A percentile compares a stretch with the other conserved stretches of the same genome.
Conservation (phyloP, 2,888 invertebrate species). For the Marasmarcha lunaedactyla region DNA sequence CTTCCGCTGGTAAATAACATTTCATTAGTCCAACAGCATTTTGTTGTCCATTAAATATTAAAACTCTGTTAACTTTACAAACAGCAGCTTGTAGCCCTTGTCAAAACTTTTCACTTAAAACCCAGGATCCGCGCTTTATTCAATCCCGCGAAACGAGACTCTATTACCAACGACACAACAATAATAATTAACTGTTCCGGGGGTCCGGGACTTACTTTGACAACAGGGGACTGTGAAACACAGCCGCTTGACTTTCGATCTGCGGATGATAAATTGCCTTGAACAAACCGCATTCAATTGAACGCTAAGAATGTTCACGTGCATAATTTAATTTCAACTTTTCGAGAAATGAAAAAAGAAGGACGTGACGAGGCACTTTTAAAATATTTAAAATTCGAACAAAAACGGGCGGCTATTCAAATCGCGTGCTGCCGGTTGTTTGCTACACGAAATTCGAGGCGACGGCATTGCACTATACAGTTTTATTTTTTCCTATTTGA, state of each 20-base stretch:
- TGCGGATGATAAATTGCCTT: too few relatives aligned
- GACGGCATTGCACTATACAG: constrained; percentile 26
- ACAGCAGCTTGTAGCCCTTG: constrained; percentile 26
- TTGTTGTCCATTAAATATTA: constrained; percentile 24
- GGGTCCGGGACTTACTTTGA: too few relatives aligned
- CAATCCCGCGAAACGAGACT: constrained; percentile 16
- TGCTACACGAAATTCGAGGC: constrained; percentile 28
- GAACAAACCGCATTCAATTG: too few relatives aligned
- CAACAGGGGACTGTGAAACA: too few relatives aligned
- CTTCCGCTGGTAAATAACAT: constrained; percentile 3
- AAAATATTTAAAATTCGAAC: constrained; percentile 27
- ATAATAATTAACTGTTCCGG: too few relatives aligned
- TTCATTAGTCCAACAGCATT: constrained; percentile 12
- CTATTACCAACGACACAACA: constrained; percentile 9
- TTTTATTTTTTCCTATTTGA: constrained; percentile 25
- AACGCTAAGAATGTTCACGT: too few relatives aligned
- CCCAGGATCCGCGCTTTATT: constrained; percentile 13
- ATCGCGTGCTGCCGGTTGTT: constrained; percentile 29
- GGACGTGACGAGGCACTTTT: constrained; percentile 12
- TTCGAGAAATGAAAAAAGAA: too few relatives aligned
- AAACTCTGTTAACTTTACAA: constrained; percentile 26
- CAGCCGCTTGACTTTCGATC: too few relatives aligned
- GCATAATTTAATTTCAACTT: too few relatives aligned
- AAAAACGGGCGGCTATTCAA: constrained; percentile 18
- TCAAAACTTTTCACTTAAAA: constrained; percentile 29